These are phyloP conservation scores for Andrena hattorfiana DNA, from an alignment of 2,888 invertebrate species.

Conservation along the genomic window DNA sequence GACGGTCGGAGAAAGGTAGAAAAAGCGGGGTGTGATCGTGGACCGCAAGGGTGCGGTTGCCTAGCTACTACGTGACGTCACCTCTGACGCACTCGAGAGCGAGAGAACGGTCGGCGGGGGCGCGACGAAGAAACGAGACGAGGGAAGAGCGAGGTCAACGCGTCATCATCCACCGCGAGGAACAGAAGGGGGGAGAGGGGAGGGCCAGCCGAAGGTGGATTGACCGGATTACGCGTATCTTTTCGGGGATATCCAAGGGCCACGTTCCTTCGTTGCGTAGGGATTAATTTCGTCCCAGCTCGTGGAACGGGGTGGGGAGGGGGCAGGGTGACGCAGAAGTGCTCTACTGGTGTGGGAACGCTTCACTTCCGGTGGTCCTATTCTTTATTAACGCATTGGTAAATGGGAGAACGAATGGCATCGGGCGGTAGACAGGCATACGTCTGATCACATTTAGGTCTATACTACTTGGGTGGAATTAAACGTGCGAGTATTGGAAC, in stretches of 20 bases:
- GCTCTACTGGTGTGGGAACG: constrained; percentile 1
- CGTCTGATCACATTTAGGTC: not conserved
- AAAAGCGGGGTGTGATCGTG: constrained; percentile 62
- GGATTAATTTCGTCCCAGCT: constrained; percentile 27
- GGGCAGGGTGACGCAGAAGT: not conserved
- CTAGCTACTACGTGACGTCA: constrained; percentile 79
- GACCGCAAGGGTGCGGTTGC: constrained; percentile 75
- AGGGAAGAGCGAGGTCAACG: constrained; percentile 65
- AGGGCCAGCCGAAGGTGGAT: constrained; percentile 34
- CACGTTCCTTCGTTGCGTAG: not conserved
- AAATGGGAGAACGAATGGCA: not conserved
- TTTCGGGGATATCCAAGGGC: not conserved
- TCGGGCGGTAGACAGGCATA: too few relatives aligned
- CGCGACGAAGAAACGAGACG: constrained; percentile 50
- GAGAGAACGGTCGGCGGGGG: constrained; percentile 49
- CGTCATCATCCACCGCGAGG: constrained; percentile 59
- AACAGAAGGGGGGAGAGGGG: not conserved
- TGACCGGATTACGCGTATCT: constrained; percentile 45
- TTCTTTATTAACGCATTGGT: constrained; percentile 20
- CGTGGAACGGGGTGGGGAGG: not conserved
- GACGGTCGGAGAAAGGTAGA: constrained; percentile 54
- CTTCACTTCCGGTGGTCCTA: constrained; percentile 7
- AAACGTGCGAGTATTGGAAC: not conserved
- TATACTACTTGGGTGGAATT: not conserved
- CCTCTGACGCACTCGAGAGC: constrained; percentile 73